Evolutionary conservation across 1,140 invertebrate genomes (phyloP).

Genomic region (Delia radicum): DNA sequence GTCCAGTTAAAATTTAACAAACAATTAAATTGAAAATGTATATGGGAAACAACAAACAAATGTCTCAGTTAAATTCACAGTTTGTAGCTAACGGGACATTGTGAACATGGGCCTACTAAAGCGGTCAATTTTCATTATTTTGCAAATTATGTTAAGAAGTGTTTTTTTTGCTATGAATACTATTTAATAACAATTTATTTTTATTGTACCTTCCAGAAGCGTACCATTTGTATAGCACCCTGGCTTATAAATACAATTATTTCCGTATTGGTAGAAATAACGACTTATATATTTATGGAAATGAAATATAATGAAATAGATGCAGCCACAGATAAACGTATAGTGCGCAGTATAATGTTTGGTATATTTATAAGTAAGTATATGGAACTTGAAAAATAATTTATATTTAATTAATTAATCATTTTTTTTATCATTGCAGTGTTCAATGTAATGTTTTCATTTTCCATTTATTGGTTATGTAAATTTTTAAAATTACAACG

Average conservation of each 20-base stretch:
- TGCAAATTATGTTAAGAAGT: too few species aligned
- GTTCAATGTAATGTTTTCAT: constrained; percentile 42
- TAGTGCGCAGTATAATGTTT: constrained; percentile 47
- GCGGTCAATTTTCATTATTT: too few species aligned
- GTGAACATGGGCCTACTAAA: too few species aligned
- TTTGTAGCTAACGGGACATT: too few species aligned
- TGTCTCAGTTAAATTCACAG: too few species aligned
- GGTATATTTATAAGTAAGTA: constrained; percentile 43
- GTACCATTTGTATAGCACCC: constrained; percentile 50
- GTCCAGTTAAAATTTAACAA: too few species aligned
- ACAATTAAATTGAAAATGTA: too few species aligned
- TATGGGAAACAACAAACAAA: too few species aligned
- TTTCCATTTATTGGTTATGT: constrained; percentile 46
- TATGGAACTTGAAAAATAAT: neutral
- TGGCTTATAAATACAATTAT: constrained; percentile 47
- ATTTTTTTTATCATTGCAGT: constrained; percentile 26
- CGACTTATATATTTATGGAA: constrained; percentile 46
- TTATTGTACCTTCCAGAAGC: constrained; percentile 35
- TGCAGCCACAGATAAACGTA: constrained; percentile 46
- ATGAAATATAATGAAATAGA: constrained; percentile 50
- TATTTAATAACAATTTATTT: too few species aligned
- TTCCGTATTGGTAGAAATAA: constrained; percentile 45
- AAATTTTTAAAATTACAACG: constrained; percentile 41
- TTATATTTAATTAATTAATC: neutral
- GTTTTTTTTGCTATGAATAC: too few species aligned